Evolutionary conservation across 2,797 vertebrate genomes (phyloP), one percentile per base, ranked within the genome.

Genomic region (Acanthornis magna): DNA sequence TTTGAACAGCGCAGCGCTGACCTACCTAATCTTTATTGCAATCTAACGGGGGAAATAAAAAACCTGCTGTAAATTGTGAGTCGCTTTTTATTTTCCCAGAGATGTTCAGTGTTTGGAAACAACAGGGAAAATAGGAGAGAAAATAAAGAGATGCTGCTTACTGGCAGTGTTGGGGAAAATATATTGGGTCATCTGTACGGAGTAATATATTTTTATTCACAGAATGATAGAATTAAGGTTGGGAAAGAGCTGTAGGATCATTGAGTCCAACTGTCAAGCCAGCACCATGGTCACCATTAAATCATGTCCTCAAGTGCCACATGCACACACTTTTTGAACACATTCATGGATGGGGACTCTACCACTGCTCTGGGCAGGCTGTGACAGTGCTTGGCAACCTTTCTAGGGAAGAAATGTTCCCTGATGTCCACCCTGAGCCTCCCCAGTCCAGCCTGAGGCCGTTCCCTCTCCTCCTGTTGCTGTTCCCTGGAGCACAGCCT

Each of bases 361-460:
- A 51, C 0, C 16, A 3, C 13, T 58, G 38, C 20, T 25, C 23
- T 53, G 61, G 40, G 7, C 40, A 81, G 45, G 62, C 34, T 73
- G 5, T 18, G 14, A 10, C 61, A 67, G 21, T 9, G 47, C 12
- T 66, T 23, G 34, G 27, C 18, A 47, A 1, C 3, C 11, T 16
- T 10, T 60, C 38, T 5, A 3, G 7, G 0, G 20, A 18, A 26
- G 16, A 4, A 53, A 53, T 74, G 60, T 54, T 26, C 11, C 16
- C 6, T 38, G 4, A 2, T 8, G 8, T 47, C 38, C n/a, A n/a
- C 0, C 3, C 11, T 15, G 3, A 23, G 0, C 3, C 2, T 71
- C 3, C 26, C 57, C 30, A 48, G 13, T 4, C 34, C 65, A 62
- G 22, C 50, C 13, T n/a, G 51, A 72, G 38, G 53, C 16, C 0